phyloP scores from a whole-genome alignment of 1,140 invertebrate genomes.

The Harpegnathos saltator region DNA sequence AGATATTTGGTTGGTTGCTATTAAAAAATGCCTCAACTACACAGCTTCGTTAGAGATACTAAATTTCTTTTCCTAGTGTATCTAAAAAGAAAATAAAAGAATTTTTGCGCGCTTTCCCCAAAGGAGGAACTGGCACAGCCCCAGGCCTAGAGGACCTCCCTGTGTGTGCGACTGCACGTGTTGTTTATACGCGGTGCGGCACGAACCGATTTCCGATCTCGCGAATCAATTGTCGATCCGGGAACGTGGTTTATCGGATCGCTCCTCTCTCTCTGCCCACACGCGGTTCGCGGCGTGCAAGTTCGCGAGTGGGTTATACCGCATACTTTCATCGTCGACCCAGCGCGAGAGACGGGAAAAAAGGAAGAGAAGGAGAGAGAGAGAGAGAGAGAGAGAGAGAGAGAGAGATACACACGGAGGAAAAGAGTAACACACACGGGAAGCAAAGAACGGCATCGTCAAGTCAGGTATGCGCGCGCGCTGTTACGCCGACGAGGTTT shows the following conservation, averaged over 20 bases:
- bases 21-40: too few relatives aligned
- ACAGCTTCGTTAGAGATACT: too few relatives aligned
- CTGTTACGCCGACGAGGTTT: slow-evolving; percentile 24
- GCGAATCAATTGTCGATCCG: slow-evolving; percentile 38
- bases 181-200: too few relatives aligned
- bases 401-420: not conserved
- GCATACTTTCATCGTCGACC: slow-evolving; percentile 46
- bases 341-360: not conserved
- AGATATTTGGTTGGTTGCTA: too few relatives aligned
- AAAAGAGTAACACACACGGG: not conserved
- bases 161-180: too few relatives aligned
- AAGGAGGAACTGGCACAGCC: too few relatives aligned
- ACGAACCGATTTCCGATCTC: slow-evolving; percentile 50
- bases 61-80: too few relatives aligned
- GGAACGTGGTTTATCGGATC: slow-evolving; percentile 50
- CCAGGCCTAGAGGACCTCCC: too few relatives aligned
- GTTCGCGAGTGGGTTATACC: slow-evolving; percentile 51
- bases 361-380: not conserved
- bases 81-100: too few relatives aligned
- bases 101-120: too few relatives aligned
- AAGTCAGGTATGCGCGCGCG: slow-evolving; percentile 23
- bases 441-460: slow-evolving; percentile 34
- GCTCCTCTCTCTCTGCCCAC: slow-evolving; percentile 24
- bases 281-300: slow-evolving; percentile 16
- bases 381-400: not conserved